These are phyloP conservation scores for Eulemur rubriventer DNA, from an alignment of 2,797 vertebrate genomes.

Conservation along the genomic window DNA sequence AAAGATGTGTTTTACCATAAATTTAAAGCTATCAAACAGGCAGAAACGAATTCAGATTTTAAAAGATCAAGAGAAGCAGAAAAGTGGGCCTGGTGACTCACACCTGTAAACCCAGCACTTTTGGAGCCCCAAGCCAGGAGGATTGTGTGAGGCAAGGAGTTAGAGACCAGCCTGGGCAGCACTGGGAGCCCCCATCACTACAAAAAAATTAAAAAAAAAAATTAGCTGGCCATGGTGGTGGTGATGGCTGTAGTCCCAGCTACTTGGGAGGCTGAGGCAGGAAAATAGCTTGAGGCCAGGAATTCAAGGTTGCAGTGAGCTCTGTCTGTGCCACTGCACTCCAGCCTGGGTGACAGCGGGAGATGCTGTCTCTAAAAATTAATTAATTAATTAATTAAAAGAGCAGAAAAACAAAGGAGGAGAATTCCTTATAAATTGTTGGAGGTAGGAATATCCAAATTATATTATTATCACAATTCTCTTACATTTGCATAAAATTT, in stretches of 20 bases:
- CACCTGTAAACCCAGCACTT: too few species aligned
- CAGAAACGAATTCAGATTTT: not conserved
- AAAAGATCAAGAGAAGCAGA: conserved; percentile 5
- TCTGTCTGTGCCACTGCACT: not conserved
- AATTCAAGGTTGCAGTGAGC: not conserved
- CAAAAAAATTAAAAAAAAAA: too few species aligned
- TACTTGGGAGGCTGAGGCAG: too few species aligned
- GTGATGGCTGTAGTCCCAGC: too few species aligned
- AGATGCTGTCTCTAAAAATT: not conserved
- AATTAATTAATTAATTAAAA: not conserved
- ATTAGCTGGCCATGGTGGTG: too few species aligned
- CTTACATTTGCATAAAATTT: not conserved
- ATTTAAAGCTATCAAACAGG: not conserved
- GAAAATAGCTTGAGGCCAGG: not conserved
- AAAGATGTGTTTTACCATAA: not conserved
- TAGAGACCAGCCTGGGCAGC: too few species aligned
- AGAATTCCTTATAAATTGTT: not conserved
- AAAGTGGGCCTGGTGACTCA: not conserved
- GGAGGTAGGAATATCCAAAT: not conserved
- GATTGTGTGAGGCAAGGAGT: too few species aligned
- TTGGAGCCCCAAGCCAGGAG: too few species aligned
- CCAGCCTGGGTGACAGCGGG: not conserved
- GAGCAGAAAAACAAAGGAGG: conserved; percentile 22
- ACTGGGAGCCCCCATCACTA: too few species aligned
- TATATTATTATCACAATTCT: not conserved